These are phyloP conservation scores for Cryptocephalus primarius DNA, from an alignment of 2,888 invertebrate species.

Conservation along the genomic window DNA sequence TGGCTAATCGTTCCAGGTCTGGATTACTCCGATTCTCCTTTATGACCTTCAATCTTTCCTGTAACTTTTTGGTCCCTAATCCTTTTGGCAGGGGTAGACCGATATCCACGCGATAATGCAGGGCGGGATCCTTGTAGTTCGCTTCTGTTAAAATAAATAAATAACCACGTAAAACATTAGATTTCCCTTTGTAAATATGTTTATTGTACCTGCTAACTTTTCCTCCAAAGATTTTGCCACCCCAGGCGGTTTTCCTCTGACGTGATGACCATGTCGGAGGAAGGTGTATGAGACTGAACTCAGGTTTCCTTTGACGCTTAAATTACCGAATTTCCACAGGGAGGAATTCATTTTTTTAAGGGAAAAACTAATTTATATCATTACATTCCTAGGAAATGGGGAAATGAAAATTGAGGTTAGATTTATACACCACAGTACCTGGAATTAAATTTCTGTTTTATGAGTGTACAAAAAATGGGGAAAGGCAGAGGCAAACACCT, in stretches of 20 bases:
- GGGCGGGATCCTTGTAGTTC: conserved; percentile 42
- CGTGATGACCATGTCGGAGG: conserved; percentile 42
- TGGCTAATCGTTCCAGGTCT: conserved; percentile 52
- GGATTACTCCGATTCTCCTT: conserved; percentile 43
- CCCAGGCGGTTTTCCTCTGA: conserved; percentile 63
- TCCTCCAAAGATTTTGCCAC: conserved; percentile 56
- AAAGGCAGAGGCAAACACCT: too few relatives aligned
- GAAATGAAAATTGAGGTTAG: too few relatives aligned
- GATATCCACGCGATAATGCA: conserved; percentile 51
- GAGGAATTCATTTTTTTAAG: conserved; percentile 13
- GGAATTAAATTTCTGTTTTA: not conserved
- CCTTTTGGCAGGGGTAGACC: conserved; percentile 42
- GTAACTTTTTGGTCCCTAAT: conserved; percentile 33
- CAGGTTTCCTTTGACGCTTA: conserved; percentile 16
- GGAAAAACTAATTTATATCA: not conserved
- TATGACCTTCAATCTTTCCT: conserved; percentile 44
- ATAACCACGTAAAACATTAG: conserved; percentile 8
- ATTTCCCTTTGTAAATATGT: conserved; percentile 5
- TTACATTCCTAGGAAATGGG: too few relatives aligned
- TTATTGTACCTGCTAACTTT: conserved; percentile 47
- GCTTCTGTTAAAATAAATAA: conserved; percentile 27
- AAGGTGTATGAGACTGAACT: conserved; percentile 11
- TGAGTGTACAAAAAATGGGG: not conserved
- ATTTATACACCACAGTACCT: too few relatives aligned
- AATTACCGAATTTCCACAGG: conserved; percentile 14